These are phyloP conservation scores for Tenodera sinensis DNA, from an alignment of 2,888 invertebrate genomes.

Conservation along the genomic window DNA sequence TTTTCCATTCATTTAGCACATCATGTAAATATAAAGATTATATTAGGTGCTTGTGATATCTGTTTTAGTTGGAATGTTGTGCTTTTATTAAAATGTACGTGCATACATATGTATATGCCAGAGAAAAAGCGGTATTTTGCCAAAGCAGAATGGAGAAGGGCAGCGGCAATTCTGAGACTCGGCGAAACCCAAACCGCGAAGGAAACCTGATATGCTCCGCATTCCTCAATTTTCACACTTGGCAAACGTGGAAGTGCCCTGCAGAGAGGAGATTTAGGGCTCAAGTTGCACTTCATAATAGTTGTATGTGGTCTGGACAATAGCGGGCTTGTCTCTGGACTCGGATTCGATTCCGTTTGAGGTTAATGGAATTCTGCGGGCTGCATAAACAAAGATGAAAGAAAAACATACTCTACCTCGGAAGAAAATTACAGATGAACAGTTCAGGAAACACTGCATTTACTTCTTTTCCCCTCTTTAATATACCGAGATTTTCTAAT, in stretches of 20 bases:
- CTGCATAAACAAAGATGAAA: neutral
- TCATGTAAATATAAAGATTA: too few relatives aligned
- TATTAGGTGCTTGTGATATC: too few relatives aligned
- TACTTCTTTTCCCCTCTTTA: too few relatives aligned
- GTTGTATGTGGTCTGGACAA: neutral
- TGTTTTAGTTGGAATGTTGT: too few relatives aligned
- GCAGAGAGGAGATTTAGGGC: neutral
- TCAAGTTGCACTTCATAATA: neutral
- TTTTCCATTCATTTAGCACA: too few relatives aligned
- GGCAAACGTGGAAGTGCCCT: neutral
- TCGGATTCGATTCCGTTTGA: neutral
- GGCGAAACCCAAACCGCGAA: neutral
- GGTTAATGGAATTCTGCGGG: neutral
- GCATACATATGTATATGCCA: too few relatives aligned
- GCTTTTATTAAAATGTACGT: too few relatives aligned
- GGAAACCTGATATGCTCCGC: neutral
- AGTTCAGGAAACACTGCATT: too few relatives aligned
- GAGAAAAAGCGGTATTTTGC: neutral
- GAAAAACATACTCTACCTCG: neutral
- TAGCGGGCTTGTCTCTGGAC: neutral
- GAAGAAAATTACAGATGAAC: neutral
- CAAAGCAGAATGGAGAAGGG: neutral
- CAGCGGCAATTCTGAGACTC: neutral
- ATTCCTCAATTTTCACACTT: neutral
- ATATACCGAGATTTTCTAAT: too few relatives aligned